Evolutionary conservation across 2,888 invertebrate genomes (phyloP).

Genomic region (Andrena haemorrhoa): DNA sequence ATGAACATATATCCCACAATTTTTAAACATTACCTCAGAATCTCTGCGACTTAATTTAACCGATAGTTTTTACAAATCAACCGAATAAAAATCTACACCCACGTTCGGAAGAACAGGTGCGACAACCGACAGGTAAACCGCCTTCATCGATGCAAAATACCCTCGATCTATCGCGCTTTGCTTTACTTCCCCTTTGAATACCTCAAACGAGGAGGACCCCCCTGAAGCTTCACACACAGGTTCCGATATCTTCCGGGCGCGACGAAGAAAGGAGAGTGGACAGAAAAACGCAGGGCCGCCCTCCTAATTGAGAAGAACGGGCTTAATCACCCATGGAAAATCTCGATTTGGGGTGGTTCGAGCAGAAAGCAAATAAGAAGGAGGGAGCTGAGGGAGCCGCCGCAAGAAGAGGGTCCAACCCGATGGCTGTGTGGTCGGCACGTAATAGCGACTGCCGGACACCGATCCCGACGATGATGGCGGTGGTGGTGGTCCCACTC

Average conservation of each 20-base stretch:
- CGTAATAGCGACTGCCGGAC: slow-evolving; percentile 23
- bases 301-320: slow-evolving; percentile 82
- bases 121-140: too few relatives aligned
- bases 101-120: too few relatives aligned
- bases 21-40: too few relatives aligned
- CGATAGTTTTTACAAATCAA: too few relatives aligned
- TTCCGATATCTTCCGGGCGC: background rate
- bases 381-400: slow-evolving; percentile 60
- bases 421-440: slow-evolving; percentile 36
- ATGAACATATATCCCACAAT: too few relatives aligned
- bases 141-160: too few relatives aligned
- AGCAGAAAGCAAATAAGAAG: slow-evolving; percentile 84
- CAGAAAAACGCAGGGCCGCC: slow-evolving; percentile 56
- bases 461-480: slow-evolving; percentile 51
- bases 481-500: slow-evolving; percentile 76
- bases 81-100: too few relatives aligned
- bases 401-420: slow-evolving; percentile 54
- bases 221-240: background rate
- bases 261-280: slow-evolving; percentile 23
- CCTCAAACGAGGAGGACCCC: background rate
- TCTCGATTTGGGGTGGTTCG: slow-evolving; percentile 82
- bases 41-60: too few relatives aligned
- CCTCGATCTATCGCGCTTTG: background rate
- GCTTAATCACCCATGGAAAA: slow-evolving; percentile 83
- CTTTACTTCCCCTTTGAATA: background rate